Evolutionary conservation across 2,797 vertebrate species (phyloP), one percentile per base, ranked within the genome.

Genomic region (Chiroxiphia lanceolata): DNA sequence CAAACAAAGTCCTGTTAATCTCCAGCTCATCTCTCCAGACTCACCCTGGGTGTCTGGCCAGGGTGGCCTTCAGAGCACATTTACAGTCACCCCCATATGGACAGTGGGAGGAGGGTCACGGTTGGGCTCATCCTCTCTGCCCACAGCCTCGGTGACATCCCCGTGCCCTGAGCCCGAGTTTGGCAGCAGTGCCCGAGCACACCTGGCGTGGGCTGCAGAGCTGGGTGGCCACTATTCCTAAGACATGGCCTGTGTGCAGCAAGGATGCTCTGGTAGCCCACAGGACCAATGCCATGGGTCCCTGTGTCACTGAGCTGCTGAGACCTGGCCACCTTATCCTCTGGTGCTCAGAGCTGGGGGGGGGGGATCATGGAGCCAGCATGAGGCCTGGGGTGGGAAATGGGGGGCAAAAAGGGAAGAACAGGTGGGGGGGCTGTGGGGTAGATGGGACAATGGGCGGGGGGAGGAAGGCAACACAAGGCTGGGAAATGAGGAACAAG

Each of bases 321-420:
- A 51, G 64, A 59, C 50, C 25, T 48, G 18, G 27, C 22, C 33
- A 25, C 40, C 33, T 44, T 16, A 38, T 42, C 4, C 48, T 40
- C 36, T 22, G 9, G 45, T 7, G 5, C 45, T 57, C 1, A 0
- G 86, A 87, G 57, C 17, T 60, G 42, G 20, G 17, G 22, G 20
- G 17, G 22, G 6, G 6, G 21, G 3, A 21, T 15, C 51, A 48
- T 0, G 0, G 26, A 79, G 40, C 34, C 6, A 1, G 47, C 45
- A n/a, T 2, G 20, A 77, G 25, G 16, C 23, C 23, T 33, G 29
- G 67, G 31, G 25, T 16, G 21, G 50, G 7, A 53, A 68, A 25
- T 9, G 13, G 9, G 38, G 21, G 31, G 15, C 5, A 15, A 67
- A 93, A 85, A 53, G 64, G 59, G 71, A 81, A 78, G 33, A 84